Base-by-base conservation (phyloP, 1,140 invertebrate species). In the Diachasmimorpha longicaudata region DNA sequence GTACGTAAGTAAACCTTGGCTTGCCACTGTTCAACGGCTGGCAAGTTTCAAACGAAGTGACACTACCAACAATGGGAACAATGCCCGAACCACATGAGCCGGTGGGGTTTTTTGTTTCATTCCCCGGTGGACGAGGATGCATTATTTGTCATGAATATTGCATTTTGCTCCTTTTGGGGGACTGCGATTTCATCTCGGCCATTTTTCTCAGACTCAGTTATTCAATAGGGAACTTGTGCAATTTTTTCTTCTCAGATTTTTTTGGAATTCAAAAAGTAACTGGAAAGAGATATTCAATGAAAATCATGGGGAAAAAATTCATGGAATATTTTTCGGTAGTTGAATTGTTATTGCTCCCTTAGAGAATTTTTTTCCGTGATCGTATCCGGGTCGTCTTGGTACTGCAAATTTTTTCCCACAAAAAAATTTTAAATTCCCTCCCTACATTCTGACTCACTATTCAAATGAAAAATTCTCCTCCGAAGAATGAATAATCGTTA, bases 81-180 rank as follows among this genome's bases (percentile, higher is more conserved):
- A 86, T 52, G 46, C 70, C 19, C 48, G 14, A 55, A 72, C 31
- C 25, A 48, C 42, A n/a, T 67, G 44, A 52, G 48, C 52, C n/a
- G 66, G 48, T 31, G 31, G 73, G 52, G 74, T 63, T 63, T 87
- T 87, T 86, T 87, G 85, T 86, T 86, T 87, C 86, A 86, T 86
- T 86, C 84, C 80, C 77, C 10, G 25, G 36, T 55, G 79, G 83
- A 86, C 85, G 85, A 77, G 80, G 80, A 9, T 55, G 80, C 78
- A 81, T 86, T 86, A 86, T 87, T 86, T 86, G 84, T 87, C 85
- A 86, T 85, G 82, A 82, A 86, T 86, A 86, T 86, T 23, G 58
- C 19, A 19, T 63, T 63, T 63, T 58, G n/a, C 16, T 63, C 10
- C 21, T 31, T 63, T 31, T 63, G 85, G 81, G 48, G 84, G 78